Evolutionary conservation across 2,888 invertebrate genomes (phyloP).

Genomic region (Acanthopleura granulata): DNA sequence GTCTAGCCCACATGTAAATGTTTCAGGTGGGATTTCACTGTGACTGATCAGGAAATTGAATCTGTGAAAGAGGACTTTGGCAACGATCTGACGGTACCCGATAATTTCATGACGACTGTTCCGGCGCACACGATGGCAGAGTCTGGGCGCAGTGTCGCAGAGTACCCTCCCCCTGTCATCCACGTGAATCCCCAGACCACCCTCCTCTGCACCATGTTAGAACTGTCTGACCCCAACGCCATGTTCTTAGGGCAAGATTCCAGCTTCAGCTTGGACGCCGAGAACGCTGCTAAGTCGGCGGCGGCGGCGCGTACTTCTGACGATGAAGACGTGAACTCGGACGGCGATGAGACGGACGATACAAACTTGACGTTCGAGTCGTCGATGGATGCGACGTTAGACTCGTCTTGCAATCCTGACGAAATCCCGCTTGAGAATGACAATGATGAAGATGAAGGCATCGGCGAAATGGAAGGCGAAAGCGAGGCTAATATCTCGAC

Average conservation of each 20-base stretch:
- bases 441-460: constrained; percentile 31
- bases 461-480: constrained; percentile 9
- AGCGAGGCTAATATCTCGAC: constrained; percentile 7
- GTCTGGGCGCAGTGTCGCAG: constrained; percentile 30
- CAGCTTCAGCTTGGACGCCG: constrained; percentile 32
- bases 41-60: constrained; percentile 81
- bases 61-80: constrained; percentile 77
- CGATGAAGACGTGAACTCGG: constrained; percentile 31
- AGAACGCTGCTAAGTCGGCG: constrained; percentile 15
- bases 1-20: no score
- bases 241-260: constrained; percentile 55
- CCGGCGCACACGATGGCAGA: constrained; percentile 72
- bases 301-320: background rate
- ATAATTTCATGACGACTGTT: constrained; percentile 84
- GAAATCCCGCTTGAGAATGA: constrained; percentile 30
- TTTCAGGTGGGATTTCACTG: constrained; percentile 80
- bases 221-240: constrained; percentile 83
- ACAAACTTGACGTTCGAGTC: constrained; percentile 37
- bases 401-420: constrained; percentile 37
- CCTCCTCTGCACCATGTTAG: constrained; percentile 72
- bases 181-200: constrained; percentile 72
- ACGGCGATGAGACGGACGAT: constrained; percentile 38
- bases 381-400: constrained; percentile 30
- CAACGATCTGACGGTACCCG: constrained; percentile 79
- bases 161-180: constrained; percentile 32